A percentile compares a stretch with the other conserved stretches of the same genome.
Conservation (phyloP, 2,113 vertebrate species). For the Anoplopoma fimbria region DNA sequence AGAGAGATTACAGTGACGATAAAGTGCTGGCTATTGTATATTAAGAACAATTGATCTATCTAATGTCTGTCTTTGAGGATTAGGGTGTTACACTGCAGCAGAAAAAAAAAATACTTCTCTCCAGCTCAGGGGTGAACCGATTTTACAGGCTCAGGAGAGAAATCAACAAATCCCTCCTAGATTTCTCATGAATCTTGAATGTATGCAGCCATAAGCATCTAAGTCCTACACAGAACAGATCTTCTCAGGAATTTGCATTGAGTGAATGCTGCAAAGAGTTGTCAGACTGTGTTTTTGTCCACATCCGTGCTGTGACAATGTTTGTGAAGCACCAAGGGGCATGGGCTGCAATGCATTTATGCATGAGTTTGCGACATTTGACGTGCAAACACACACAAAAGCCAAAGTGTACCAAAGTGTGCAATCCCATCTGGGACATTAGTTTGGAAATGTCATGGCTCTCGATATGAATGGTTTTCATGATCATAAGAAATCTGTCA, state of each 20-base stretch:
- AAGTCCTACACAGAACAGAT: not conserved
- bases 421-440: not conserved
- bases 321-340: not conserved
- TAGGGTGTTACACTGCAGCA: not conserved
- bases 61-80: not conserved
- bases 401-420: not conserved
- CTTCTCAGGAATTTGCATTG: not conserved
- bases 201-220: not conserved
- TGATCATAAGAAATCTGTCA: conserved; percentile 8
- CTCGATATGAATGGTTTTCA: conserved; percentile 13
- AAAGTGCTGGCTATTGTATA: not conserved
- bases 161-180: conserved; percentile 1
- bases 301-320: not conserved
- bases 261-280: not conserved
- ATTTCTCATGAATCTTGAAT: conserved; percentile 28
- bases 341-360: conserved; percentile 47
- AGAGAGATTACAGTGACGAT: not conserved
- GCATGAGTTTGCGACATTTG: conserved; percentile 50
- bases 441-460: conserved; percentile 53
- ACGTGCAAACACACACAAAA: conserved; percentile 14
- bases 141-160: not conserved
- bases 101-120: not conserved
- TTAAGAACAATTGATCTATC: not conserved
- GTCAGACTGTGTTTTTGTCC: not conserved
- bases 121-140: not conserved